Base-by-base conservation (phyloP, 2,888 invertebrate genomes). In the Aporophyla nigra region DNA sequence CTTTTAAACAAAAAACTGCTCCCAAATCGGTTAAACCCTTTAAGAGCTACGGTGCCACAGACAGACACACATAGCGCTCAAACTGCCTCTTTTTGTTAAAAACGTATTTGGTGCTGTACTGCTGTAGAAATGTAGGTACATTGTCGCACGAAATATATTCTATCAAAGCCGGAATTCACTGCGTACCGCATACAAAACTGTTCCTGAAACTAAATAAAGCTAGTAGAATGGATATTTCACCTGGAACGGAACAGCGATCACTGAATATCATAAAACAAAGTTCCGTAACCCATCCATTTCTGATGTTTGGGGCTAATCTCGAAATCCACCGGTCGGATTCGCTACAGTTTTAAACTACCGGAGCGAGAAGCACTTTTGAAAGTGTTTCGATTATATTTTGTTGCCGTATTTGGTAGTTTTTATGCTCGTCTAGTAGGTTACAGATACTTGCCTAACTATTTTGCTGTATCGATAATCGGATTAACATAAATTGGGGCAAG, bases 181-280 rank as follows among this genome's bases (percentile, higher is more conserved):
- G 46, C 12, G 51, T 59, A 19, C 19, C 5, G 33, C 53, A 12
- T 33, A 66, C 46, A 82, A 54, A 75, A 66, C 19, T 61, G n/a
- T 62, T 51, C 21, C 54, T 4, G 19, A 59, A 65, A 69, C 54
- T 54, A 73, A 40, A 59, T 56, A 59, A 65, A 76, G 51, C 62
- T 53, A 62, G 27, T 54, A 51, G 58, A 56, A 71, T 43, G 83
- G 49, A 83, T 81, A 83, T 83, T 68, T 83, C 59, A 72, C 58
- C 16, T 33, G n/a, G 24, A 40, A 71, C 54, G 63, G 40, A 54
- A 56, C 53, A 65, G 14, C 43, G 79, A 83, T 69, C 84, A 58
- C 84, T 68, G 72, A 63, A 81, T 68, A 83, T 81, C 71, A 72
- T 72, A 78, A 78, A 81, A 78, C 72, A 78, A 68, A 78, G 72